Base-by-base conservation (phyloP, 2,888 invertebrate species). In the Drosophila infuscata region DNA sequence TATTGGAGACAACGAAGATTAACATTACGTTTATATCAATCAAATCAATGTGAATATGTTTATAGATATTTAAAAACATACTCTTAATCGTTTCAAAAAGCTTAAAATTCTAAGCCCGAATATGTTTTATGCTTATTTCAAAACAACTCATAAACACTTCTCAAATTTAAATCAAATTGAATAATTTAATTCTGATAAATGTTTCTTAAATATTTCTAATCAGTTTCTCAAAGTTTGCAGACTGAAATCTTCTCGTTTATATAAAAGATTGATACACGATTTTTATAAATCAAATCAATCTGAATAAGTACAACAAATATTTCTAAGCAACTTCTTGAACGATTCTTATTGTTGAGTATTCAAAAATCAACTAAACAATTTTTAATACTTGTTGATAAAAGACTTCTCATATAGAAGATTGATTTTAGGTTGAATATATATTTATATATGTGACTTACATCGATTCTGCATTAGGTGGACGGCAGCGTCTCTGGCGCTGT, bases 391-490 rank as follows among this genome's bases (percentile, higher is more conserved):
- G 46, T 46, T 46, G 46, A 25, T 46, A 7, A 3, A 7, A 15
- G 0, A 15, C 20, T 15, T 46, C 20, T 3, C 7, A 8, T 3
- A 4, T 46, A 0, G 20, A 46, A 7, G 20, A 12, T 12, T 7
- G 46, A 20, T 46, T 20, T 46, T 46, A 20, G 5, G 11, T 29
- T 29, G 20, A 57, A 30, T 43, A 29, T 29, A 6, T 17, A n/a
- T 46, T 29, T 8, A 1, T 12, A 11, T 41, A 15, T 53, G 30
- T 0, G 51, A 93, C 93, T 89, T 93, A 93, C 93, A 93, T 92
- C 92, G 90, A 87, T 91, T 93, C 77, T 92, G 92, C 89, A 92
- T 91, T 29, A 92, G 82, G 64, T 91, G 92, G 15, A 88, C 85
- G 78, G 89, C 84, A 49, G 89, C 76, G 76, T 89, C 84, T 38